Evolutionary conservation across 2,113 vertebrate species (phyloP).

Genomic region (Catharus fuscescens): DNA sequence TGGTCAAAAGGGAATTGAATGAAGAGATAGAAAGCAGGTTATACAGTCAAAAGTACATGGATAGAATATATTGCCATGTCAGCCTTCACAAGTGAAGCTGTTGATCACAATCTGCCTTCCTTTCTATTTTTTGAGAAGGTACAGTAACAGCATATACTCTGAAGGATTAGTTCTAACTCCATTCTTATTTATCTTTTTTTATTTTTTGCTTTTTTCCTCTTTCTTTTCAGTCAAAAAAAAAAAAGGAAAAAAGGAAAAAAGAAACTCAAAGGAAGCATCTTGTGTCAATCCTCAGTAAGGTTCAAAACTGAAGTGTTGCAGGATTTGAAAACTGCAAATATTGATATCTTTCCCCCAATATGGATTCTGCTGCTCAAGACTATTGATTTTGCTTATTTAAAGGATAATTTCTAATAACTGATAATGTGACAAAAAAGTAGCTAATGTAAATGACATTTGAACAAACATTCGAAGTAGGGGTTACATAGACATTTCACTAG

Average conservation of each 20-base stretch:
- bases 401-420: neutral
- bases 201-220: neutral
- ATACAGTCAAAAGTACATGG: neutral
- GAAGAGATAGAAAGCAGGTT: neutral
- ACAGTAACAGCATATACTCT: neutral
- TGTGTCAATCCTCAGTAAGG: neutral
- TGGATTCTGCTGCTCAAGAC: neutral
- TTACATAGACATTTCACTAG: neutral
- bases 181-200: neutral
- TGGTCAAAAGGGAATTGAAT: neutral
- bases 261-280: neutral
- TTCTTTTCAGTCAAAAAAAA: neutral
- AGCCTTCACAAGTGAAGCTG: neutral
- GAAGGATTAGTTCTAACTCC: neutral
- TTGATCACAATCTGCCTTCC: neutral
- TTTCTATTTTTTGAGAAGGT: neutral
- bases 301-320: neutral
- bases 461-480: neutral
- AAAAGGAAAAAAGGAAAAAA: neutral
- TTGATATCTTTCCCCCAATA: neutral
- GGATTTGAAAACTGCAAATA: neutral
- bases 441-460: neutral
- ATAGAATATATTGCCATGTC: neutral
- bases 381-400: neutral
- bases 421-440: neutral